Evolutionary conservation across 2,113 vertebrate genomes (phyloP), one percentile per base, ranked within the genome.

Genomic region (Phalacrocorax brasilianus): DNA sequence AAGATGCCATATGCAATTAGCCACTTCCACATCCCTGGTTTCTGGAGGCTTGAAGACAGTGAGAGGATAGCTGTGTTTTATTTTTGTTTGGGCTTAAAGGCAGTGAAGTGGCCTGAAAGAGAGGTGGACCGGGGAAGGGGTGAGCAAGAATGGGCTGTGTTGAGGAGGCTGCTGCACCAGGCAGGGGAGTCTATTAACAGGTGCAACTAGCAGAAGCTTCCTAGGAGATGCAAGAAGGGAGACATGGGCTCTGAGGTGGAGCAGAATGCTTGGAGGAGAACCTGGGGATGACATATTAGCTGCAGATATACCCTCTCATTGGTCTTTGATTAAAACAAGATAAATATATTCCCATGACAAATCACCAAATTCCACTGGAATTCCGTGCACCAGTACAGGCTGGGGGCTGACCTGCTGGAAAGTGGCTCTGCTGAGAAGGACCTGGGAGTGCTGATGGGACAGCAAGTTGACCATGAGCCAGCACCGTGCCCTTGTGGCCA

Each of bases 1-100:
- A 92, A 92, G 70, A 79, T 87, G 91, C 45, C 89, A 65, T 33
- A 9, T 9, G 21, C 76, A 79, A 73, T 97, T 87, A 95, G 24
- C 45, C 33, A 56, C 62, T 78, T 49, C 86, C 30, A 8, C 53
- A n/a, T 53, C 70, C 49, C 66, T 78, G 71, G 10, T 67, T 95
- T 80, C 91, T 50, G 42, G 55, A 90, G 67, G 28, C 53, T 94
- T 75, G 72, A 63, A 88, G 75, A 85, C 79, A 85, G 21, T 0
- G 0, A 72, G 38, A 61, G 40, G 32, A 75, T 42, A 0, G 0
- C 20, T 50, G 16, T 40, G 17, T 3, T 93, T 50, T 44, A 3
- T 81, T 17, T 56, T 89, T 92, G 59, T 81, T 77, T 93, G 53
- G 28, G 45, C 56, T 85, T 66, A 66, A 81, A 87, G 65, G 70